Conservation (phyloP, 1,140 invertebrate species). For the Doryteuthis pealeii region DNA sequence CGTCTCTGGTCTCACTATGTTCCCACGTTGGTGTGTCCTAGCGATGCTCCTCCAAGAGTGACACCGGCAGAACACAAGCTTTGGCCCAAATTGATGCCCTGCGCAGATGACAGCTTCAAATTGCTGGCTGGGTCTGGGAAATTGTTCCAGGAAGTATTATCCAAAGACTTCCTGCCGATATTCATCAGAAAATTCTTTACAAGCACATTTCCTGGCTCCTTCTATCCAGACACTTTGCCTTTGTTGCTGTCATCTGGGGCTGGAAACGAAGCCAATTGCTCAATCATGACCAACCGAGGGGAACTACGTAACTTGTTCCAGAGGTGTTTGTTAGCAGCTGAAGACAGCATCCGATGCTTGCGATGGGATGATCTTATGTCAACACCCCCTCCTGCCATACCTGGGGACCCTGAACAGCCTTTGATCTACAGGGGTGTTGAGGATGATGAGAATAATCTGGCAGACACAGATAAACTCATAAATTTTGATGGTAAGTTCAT, state of each 20-base stretch:
- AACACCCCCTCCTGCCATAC: not conserved
- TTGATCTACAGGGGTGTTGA: not conserved
- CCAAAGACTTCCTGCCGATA: not conserved
- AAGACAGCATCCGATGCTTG: not conserved
- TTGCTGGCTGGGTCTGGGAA: not conserved
- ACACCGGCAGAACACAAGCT: too few species aligned
- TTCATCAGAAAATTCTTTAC: not conserved
- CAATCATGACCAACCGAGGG: not conserved
- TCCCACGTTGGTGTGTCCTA: too few species aligned
- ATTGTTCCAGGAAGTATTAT: not conserved
- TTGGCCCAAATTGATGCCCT: not conserved
- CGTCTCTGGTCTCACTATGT: too few species aligned
- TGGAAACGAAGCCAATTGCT: not conserved
- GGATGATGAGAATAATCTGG: slow-evolving; percentile 2
- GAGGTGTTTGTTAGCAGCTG: not conserved
- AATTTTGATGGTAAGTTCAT: not conserved
- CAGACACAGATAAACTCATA: not conserved
- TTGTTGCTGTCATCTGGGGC: too few species aligned
- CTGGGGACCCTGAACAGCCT: not conserved
- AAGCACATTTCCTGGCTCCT: not conserved
- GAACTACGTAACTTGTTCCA: not conserved
- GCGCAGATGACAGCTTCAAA: slow-evolving; percentile 1
- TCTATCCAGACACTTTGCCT: not conserved
- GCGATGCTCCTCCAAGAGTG: too few species aligned
- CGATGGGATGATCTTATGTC: slow-evolving; percentile 3